A percentile compares a stretch with the other conserved stretches of the same genome.
phyloP scores from a whole-genome alignment of 1,140 invertebrate genomes.

The Colletes latitarsis region DNA sequence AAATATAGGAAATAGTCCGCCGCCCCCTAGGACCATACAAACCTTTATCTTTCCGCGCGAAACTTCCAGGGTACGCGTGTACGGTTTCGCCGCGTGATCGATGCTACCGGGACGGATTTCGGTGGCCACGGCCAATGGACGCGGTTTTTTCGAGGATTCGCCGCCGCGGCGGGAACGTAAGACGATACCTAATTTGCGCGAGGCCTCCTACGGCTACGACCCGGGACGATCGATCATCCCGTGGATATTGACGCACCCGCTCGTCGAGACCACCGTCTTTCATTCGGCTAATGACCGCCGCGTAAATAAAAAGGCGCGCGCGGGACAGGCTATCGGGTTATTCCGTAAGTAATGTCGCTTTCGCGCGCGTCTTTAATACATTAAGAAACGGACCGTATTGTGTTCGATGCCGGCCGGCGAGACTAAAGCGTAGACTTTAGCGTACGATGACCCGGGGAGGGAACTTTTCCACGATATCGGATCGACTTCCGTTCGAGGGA shows the following conservation, averaged over 20 bases:
- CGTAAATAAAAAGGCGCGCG: conserved; percentile 68
- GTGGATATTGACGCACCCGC: conserved; percentile 72
- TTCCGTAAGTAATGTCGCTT: not conserved
- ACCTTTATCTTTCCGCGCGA: conserved; percentile 51
- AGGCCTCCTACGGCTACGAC: conserved; percentile 47
- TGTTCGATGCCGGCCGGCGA: no score
- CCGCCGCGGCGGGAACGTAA: conserved; percentile 43
- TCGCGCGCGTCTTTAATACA: conserved; percentile 8
- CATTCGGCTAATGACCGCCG: conserved; percentile 77
- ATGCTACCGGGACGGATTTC: conserved; percentile 5
- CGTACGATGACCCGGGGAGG: no score
- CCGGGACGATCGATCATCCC: conserved; percentile 77
- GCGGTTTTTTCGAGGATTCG: conserved; percentile 35
- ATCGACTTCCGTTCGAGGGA: no score
- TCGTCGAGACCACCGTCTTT: conserved; percentile 68
- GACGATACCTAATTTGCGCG: conserved; percentile 71
- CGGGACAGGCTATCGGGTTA: conserved; percentile 11
- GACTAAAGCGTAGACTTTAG: no score
- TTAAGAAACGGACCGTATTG: conserved; percentile 22
- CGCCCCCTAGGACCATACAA: conserved; percentile 52
- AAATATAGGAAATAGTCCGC: conserved; percentile 72
- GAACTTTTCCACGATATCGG: no score
- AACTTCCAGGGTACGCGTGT: not conserved
- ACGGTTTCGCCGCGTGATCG: conserved; percentile 1
- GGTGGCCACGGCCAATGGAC: not conserved